phyloP scores from a whole-genome alignment of 2,888 invertebrate species.

The Xestoiulus laeticollis region DNA sequence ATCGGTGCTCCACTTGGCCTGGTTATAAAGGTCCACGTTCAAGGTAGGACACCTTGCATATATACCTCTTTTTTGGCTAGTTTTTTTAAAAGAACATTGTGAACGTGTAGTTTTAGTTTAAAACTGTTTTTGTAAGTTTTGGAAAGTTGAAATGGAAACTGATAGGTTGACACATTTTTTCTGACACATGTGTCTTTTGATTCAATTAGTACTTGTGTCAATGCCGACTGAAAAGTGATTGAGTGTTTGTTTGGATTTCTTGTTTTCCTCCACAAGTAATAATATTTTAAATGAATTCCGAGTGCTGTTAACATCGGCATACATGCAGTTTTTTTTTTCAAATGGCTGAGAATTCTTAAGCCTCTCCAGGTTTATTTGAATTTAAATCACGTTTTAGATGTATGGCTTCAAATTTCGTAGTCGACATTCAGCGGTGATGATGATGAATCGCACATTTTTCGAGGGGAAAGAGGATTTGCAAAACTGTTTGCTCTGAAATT shows the following conservation, averaged over 20 bases:
- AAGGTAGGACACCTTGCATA: constrained; percentile 48
- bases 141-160: too few relatives aligned
- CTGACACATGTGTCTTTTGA: not conserved
- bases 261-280: not conserved
- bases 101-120: too few relatives aligned
- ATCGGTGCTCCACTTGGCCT: constrained; percentile 53
- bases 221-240: not conserved
- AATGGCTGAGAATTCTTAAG: not conserved
- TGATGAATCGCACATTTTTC: not conserved
- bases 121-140: too few relatives aligned
- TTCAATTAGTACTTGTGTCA: not conserved
- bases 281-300: not conserved
- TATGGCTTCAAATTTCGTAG: not conserved
- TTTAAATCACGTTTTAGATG: constrained; percentile 6
- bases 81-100: too few relatives aligned
- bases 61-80: not conserved
- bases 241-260: not conserved
- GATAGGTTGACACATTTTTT: not conserved
- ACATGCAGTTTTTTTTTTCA: not conserved
- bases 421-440: not conserved
- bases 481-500: not conserved
- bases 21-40: constrained; percentile 53
- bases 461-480: not conserved
- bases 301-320: not conserved
- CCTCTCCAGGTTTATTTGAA: not conserved